Evolutionary conservation across 2,888 invertebrate genomes (phyloP).

Genomic region (Julus scandinavius): DNA sequence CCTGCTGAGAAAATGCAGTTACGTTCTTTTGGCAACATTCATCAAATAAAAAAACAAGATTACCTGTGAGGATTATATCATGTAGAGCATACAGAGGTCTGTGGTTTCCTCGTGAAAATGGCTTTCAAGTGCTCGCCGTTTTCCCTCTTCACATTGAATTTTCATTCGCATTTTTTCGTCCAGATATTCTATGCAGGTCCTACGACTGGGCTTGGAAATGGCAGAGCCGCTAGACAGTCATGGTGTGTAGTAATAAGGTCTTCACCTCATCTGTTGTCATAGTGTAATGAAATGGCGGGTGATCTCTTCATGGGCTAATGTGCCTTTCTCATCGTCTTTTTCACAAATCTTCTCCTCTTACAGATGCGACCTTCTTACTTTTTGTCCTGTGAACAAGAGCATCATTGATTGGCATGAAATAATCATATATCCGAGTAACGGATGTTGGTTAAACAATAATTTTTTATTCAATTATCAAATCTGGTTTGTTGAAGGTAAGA

Average conservation of each 20-base stretch:
- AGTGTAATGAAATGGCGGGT: conserved; percentile 22
- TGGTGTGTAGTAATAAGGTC: conserved; percentile 23
- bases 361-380: background rate
- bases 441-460: background rate
- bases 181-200: conserved; percentile 42
- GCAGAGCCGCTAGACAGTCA: background rate
- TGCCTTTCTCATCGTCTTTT: conserved; percentile 32
- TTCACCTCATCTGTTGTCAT: conserved; percentile 39
- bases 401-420: background rate
- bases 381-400: background rate
- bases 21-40: background rate
- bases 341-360: conserved; percentile 21
- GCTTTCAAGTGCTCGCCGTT: conserved; percentile 26
- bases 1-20: too few relatives aligned
- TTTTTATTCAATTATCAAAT: background rate
- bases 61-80: too few relatives aligned
- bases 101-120: background rate
- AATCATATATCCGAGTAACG: background rate
- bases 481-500: too few relatives aligned
- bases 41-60: background rate
- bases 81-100: background rate
- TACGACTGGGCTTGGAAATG: conserved; percentile 6
- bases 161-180: conserved; percentile 37
- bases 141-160: background rate
- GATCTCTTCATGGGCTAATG: conserved; percentile 42